phyloP scores from a whole-genome alignment of 2,888 invertebrate species.

The Tribolium freemani region DNA sequence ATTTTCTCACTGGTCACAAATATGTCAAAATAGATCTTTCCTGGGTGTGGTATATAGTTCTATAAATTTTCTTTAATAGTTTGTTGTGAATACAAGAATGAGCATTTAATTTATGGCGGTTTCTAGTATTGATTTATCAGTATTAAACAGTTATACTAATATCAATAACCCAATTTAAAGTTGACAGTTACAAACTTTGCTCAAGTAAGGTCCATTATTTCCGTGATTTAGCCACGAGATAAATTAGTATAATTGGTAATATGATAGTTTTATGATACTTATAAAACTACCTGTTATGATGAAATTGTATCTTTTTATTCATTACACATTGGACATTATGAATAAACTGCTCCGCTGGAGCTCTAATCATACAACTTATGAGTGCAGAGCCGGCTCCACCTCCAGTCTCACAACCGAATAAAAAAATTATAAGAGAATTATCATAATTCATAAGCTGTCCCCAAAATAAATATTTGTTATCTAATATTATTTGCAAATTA shows the following conservation, averaged over 20 bases:
- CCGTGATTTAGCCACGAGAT: slow-evolving; percentile 3
- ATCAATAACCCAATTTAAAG: slow-evolving; percentile 15
- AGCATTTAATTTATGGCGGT: neutral
- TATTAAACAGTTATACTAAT: neutral
- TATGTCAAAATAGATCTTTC: neutral
- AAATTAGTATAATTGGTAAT: slow-evolving; percentile 34
- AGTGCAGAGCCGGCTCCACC: neutral
- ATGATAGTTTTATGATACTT: slow-evolving; percentile 27
- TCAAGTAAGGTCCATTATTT: slow-evolving; percentile 4
- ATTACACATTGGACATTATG: slow-evolving; percentile 39
- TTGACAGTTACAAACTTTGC: neutral
- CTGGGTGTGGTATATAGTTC: neutral
- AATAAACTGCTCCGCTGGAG: slow-evolving; percentile 37
- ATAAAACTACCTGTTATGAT: slow-evolving; percentile 40
- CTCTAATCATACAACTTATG: slow-evolving; percentile 35
- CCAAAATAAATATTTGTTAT: too few species aligned
- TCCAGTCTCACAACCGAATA: too few species aligned
- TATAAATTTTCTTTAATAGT: neutral
- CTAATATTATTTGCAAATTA: too few species aligned
- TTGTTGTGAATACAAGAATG: neutral
- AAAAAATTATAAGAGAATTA: too few species aligned
- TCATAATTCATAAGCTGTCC: too few species aligned
- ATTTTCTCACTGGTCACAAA: neutral
- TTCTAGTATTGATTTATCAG: neutral
- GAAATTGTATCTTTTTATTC: slow-evolving; percentile 40